Evolutionary conservation across 2,797 vertebrate species (phyloP).

Genomic region (Sebastolobus altivelis): DNA sequence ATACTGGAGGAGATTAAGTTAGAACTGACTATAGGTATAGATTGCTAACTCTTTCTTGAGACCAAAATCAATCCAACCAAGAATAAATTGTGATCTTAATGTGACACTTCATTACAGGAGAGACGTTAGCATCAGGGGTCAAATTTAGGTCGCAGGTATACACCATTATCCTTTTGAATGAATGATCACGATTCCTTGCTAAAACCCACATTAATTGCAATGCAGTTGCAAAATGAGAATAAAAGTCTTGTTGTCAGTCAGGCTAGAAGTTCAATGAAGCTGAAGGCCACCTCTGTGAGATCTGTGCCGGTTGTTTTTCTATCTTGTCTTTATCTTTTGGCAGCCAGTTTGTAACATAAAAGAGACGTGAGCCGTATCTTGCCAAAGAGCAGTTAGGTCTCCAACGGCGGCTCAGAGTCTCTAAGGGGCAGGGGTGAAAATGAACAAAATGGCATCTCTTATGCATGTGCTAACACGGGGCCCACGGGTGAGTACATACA

Average conservation of each 20-base stretch:
- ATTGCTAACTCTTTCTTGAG: neutral
- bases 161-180: neutral
- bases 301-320: neutral
- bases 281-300: neutral
- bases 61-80: slow-evolving; percentile 6
- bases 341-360: neutral
- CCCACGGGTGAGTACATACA: neutral
- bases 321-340: neutral
- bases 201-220: neutral
- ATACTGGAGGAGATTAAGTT: neutral
- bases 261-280: neutral
- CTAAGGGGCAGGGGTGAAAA: neutral
- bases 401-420: neutral
- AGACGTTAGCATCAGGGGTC: neutral
- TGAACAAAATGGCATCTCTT: neutral
- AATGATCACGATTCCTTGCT: neutral
- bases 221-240: no score
- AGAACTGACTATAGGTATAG: neutral
- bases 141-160: neutral
- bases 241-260: neutral
- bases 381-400: neutral
- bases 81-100: neutral
- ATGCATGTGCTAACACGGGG: neutral
- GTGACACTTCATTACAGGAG: neutral
- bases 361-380: neutral